Base-by-base conservation (phyloP, 1,140 invertebrate genomes). In the Parapsyche elsis region DNA sequence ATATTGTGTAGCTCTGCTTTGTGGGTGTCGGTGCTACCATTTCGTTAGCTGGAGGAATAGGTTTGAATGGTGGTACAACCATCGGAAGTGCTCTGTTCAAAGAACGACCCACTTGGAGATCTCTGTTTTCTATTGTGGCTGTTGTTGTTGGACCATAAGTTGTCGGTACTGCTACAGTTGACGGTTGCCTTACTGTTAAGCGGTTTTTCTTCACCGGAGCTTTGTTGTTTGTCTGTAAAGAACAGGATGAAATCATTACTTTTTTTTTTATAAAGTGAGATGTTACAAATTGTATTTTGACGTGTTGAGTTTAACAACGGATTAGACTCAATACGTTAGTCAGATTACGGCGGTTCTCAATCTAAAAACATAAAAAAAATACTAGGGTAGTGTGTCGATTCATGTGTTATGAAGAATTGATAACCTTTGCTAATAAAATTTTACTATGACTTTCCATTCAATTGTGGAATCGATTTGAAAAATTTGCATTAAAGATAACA, bases 61-160 rank as follows among this genome's bases (percentile, higher is more conserved):
- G 94, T 83, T 92, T 93, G 84, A 95, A 95, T 0, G 94, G 91
- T 21, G 94, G 94, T 5, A 95, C 87, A 61, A 89, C 89, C 86
- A 90, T 90, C 89, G 83, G 90, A 86, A 19, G 90, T 90, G 67
- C 90, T 85, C 7, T 87, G 83, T 19, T 84, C 81, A 0, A 85
- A 81, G 9, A 67, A 9, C 5, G 76, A 76, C 44, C 73, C 46
- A 30, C 79, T 53, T 5, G 82, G 49, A 19, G 61, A 12, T 73
- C 80, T 64, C 7, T 46, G 49, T 57, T 67, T 45, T 46, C 24
- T 74, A 30, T n/a, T 19, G 30, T 46, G 1, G 49, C 10, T 49
- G 10, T 26, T 67, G 30, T 14, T 12, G 57, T 67, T 0, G 30
- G 30, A 5, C 26, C 14, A 16, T 23, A 14, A n/a, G 76, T 78